Base-by-base conservation (phyloP, 2,797 vertebrate species). In the Chrysolophus pictus region DNA sequence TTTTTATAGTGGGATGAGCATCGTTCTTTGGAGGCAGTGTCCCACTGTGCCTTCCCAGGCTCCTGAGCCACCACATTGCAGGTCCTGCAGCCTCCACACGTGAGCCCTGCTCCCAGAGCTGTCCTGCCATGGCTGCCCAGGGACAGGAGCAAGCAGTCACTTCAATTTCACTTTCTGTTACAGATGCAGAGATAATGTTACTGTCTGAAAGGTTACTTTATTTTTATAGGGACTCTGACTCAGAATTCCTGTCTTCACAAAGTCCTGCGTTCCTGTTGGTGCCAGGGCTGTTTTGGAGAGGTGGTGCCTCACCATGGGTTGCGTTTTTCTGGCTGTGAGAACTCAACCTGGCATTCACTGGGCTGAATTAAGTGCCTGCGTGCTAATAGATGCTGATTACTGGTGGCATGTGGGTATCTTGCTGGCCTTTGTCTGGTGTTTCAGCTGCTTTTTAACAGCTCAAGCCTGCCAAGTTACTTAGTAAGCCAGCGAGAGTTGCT, bases 91-190 rank as follows among this genome's bases (percentile, higher is more conserved):
- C 74, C 8, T 4, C 16, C 15, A 3, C 15, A 8, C 3, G 2
- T 1, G 11, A 53, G 44, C 46, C 31, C 26, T 12, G 31, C 49
- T 14, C 51, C 51, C 2, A 0, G 14, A 14, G 58, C 49, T 31
- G 24, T 29, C 73, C 78, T 23, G 28, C 29, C 39, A 10, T 0
- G 5, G 80, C 42, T 31, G 46, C 46, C 44, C 51, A 39, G 4
- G 42, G 62, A 37, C 31, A 24, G 73, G 69, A 35, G 47, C 56
- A 70, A 69, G 55, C 60, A 82, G 53, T 62, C 53, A 2, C 67
- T 93, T 94, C 10, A 90, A 89, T 91, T 80, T 90, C 14, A 1
- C 84, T 94, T 94, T 95, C 93, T 81, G 8, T 93, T 88, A 75
- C 73, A 62, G 23, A 59, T 2, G 37, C 79, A 23, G 10, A 71